Base-by-base conservation (phyloP, 1,140 invertebrate species). In the Aphis gossypii region DNA sequence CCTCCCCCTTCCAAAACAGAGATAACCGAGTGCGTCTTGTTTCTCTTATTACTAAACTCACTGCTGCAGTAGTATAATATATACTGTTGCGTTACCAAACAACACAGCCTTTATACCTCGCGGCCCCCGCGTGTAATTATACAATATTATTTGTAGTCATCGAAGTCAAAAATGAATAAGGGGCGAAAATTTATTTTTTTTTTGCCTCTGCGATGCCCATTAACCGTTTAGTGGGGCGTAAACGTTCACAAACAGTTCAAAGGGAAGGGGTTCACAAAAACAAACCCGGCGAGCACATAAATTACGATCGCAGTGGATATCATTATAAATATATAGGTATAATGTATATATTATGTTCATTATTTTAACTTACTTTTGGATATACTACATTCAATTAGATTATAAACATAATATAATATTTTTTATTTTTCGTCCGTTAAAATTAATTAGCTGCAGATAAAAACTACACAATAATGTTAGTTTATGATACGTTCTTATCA, bases 161-260 rank as follows among this genome's bases (percentile, higher is more conserved):
- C 91, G 76, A 54, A 92, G 91, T 92, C 91, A 92, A 92, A 92
- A 92, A 92, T 54, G 91, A 84, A 84, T 84, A 35, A 92, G 46
- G 91, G 48, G 46, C 68, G 91, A 84, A 60, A 35, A 83, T 92
- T 14, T 51, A 21, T 83, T 92, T 90, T 90, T 90, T n/a, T 41
- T 25, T 30, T 35, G 30, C 14, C 60, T 18, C 60, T 51, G 14
- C 38, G 35, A 92, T 38, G 76, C 76, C 91, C 91, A 84, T 92
- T 92, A 92, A 84, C 91, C 76, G 76, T 92, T 92, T 92, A 92
- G 46, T n/a, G 48, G 91, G 91, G 91, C 90, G 90, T 92, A 76
- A 82, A 91, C 90, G 89, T 91, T 91, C 90, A 48, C 35, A 48
- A 92, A 92, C 54, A 44, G 90, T 92, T 92, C 90, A 92, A 92